Percentiles rank a stretch among this genome's conserved stretches.
Evolutionary conservation across 1,140 invertebrate genomes (phyloP).

Genomic region (Plutomurus gul): DNA sequence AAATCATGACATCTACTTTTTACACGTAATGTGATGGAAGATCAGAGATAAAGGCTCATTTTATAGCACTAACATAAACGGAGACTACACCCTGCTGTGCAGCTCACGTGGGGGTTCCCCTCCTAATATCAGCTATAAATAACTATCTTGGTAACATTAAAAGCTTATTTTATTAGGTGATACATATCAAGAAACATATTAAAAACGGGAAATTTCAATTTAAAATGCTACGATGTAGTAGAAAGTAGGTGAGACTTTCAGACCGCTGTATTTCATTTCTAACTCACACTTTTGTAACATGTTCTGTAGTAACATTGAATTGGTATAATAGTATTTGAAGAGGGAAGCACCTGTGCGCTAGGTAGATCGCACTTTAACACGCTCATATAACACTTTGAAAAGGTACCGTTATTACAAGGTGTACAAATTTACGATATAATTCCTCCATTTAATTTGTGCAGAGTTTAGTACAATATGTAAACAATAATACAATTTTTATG

Average conservation of each 20-base stretch:
- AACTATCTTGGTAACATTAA: neutral
- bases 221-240: neutral
- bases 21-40: neutral
- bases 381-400: too few species aligned
- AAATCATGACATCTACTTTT: too few species aligned
- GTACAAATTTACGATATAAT: too few species aligned
- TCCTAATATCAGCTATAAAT: slow-evolving; percentile 26
- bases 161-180: slow-evolving; percentile 7
- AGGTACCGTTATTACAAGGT: too few species aligned
- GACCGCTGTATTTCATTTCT: neutral
- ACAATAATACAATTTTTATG: too few species aligned
- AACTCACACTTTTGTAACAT: too few species aligned
- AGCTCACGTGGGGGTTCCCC: neutral
- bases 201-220: slow-evolving; percentile 9
- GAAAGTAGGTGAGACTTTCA: neutral
- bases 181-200: neutral
- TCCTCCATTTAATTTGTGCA: too few species aligned
- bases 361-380: too few species aligned
- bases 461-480: too few species aligned
- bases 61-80: slow-evolving; percentile 1
- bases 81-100: slow-evolving; percentile 1
- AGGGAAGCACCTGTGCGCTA: too few species aligned
- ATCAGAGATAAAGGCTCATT: neutral
- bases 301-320: too few species aligned
- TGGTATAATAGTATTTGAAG: too few species aligned